Percentiles rank a stretch among this genome's conserved stretches.
Evolutionary conservation across 2,888 invertebrate genomes (phyloP).

Genomic region (Labia minor): DNA sequence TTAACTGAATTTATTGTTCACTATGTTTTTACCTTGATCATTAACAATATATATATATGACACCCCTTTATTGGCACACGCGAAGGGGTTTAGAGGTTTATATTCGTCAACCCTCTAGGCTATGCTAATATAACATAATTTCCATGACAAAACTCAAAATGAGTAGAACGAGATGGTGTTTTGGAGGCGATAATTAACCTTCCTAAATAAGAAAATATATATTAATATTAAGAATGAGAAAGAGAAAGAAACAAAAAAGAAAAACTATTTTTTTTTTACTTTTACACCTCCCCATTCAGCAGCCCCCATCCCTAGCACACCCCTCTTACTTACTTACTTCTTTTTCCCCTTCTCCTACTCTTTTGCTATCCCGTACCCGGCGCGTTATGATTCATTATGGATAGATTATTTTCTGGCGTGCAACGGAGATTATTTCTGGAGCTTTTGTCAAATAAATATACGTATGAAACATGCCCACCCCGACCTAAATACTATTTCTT

Average conservation of each 20-base stretch:
- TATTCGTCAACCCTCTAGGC: background rate
- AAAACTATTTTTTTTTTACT: background rate
- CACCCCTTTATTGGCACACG: slow-evolving; percentile 13
- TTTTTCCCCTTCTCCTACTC: too few species aligned
- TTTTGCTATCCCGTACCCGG: too few species aligned
- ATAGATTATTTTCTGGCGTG: slow-evolving; percentile 13
- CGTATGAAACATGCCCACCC: background rate
- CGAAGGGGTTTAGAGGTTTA: background rate
- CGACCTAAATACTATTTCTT: background rate
- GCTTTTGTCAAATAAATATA: slow-evolving; percentile 3
- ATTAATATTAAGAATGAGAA: background rate
- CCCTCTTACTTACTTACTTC: too few species aligned
- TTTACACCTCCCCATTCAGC: too few species aligned
- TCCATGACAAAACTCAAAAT: background rate
- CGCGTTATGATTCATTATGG: slow-evolving; percentile 1
- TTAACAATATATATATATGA: slow-evolving; percentile 9
- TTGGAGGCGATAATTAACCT: slow-evolving; percentile 4
- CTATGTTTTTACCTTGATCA: slow-evolving; percentile 13
- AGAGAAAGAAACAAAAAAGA: too few species aligned
- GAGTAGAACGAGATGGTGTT: too few species aligned
- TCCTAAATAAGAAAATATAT: slow-evolving; percentile 1
- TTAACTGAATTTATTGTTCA: slow-evolving; percentile 7
- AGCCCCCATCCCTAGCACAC: background rate
- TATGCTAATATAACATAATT: background rate
- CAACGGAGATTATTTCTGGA: background rate